Evolutionary conservation across 1,140 invertebrate genomes (phyloP).

Genomic region (Nylanderia fulva): DNA sequence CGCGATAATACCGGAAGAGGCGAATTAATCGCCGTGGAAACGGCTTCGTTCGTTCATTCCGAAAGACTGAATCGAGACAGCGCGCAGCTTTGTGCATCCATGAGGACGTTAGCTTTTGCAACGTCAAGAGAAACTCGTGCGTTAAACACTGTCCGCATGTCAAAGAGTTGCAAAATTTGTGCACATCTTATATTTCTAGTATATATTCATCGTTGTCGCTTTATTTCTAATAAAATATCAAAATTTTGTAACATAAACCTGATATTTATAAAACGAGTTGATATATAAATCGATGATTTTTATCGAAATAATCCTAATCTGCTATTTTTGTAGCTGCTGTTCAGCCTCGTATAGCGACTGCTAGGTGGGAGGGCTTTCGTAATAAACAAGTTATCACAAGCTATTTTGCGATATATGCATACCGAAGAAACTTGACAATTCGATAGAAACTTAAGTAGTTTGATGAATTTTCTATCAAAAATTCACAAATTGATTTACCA

Average conservation of each 20-base stretch:
- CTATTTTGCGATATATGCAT: neutral
- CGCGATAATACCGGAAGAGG: slow-evolving; percentile 52
- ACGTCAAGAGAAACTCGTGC: neutral
- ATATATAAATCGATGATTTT: neutral
- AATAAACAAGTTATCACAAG: neutral
- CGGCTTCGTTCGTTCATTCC: slow-evolving; percentile 50
- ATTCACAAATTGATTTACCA: slow-evolving; percentile 15
- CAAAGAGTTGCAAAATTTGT: neutral
- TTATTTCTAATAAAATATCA: neutral
- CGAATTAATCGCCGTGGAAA: slow-evolving; percentile 57
- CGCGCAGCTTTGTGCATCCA: slow-evolving; percentile 34
- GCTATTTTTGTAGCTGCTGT: neutral
- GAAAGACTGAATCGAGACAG: slow-evolving; percentile 51
- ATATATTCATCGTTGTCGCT: slow-evolving; percentile 1
- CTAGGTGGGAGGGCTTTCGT: neutral
- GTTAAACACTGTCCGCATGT: neutral
- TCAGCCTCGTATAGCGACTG: neutral
- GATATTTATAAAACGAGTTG: neutral
- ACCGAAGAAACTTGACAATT: neutral
- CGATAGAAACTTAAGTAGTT: slow-evolving; percentile 23
- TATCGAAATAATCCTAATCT: neutral
- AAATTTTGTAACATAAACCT: no score
- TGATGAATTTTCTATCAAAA: neutral
- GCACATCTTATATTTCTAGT: neutral
- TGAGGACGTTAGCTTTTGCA: slow-evolving; percentile 25